phyloP scores from a whole-genome alignment of 2,888 invertebrate species.

The Beris morrisii region DNA sequence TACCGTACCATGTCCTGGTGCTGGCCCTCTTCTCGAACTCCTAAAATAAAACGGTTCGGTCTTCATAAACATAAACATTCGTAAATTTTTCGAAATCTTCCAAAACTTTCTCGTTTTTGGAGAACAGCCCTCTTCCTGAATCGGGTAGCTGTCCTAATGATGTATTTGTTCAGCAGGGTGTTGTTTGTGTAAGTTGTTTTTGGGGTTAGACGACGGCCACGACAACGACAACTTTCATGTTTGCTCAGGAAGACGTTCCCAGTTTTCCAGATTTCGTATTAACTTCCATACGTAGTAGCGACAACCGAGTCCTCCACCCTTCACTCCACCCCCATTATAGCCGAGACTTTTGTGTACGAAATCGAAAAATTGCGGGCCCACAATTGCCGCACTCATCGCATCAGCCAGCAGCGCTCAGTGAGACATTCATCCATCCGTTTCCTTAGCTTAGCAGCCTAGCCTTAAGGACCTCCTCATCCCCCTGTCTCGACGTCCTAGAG shows the following conservation, averaged over 20 bases:
- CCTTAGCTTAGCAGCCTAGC: conserved; percentile 3
- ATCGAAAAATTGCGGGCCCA: conserved; percentile 25
- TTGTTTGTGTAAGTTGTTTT: conserved; percentile 21
- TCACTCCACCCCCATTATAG: too few relatives aligned
- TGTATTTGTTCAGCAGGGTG: conserved; percentile 18
- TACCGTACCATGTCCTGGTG: background rate
- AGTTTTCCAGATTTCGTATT: background rate
- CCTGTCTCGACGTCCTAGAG: background rate
- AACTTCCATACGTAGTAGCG: background rate
- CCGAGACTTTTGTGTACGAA: background rate
- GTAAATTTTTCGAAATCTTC: conserved; percentile 2
- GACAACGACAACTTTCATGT: conserved; percentile 12
- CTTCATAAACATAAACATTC: conserved; percentile 5
- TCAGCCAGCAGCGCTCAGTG: conserved; percentile 8
- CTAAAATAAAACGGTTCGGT: background rate
- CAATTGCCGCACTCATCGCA: conserved; percentile 4
- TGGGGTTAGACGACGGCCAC: background rate
- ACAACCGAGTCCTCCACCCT: background rate
- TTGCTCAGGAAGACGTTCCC: conserved; percentile 15
- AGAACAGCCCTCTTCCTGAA: background rate
- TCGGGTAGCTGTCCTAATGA: conserved; percentile 13
- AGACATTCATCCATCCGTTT: conserved; percentile 22
- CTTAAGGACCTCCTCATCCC: conserved; percentile 3
- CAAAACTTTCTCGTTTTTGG: background rate
- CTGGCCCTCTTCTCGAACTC: background rate